phyloP scores from a whole-genome alignment of 2,113 vertebrate genomes.

The Etia nguti region DNA sequence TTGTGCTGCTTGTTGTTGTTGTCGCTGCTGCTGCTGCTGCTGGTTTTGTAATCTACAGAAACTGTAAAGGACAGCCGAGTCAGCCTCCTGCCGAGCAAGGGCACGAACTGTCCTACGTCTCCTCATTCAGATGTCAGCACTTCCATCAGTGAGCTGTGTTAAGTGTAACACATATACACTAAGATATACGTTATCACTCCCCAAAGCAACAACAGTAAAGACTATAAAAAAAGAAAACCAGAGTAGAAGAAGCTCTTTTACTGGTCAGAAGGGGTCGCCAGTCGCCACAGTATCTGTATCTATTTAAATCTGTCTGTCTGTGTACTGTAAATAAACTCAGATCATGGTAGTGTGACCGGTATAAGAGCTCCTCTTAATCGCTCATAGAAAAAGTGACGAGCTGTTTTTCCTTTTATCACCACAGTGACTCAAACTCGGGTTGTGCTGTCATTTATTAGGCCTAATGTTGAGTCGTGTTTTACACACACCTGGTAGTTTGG shows the following conservation, averaged over 20 bases:
- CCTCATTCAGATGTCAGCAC: neutral
- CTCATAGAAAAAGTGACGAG: neutral
- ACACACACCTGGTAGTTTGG: neutral
- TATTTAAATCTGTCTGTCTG: neutral
- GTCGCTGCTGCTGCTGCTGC: fast-evolving
- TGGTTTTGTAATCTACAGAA: neutral
- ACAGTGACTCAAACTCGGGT: neutral
- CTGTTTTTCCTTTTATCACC: neutral
- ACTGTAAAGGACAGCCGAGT: neutral
- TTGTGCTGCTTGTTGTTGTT: neutral
- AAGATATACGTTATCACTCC: neutral
- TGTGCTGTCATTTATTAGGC: neutral
- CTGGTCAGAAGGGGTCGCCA: neutral
- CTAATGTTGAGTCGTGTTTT: neutral
- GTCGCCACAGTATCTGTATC: neutral
- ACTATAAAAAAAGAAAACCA: neutral
- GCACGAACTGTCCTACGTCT: neutral
- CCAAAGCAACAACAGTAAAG: neutral
- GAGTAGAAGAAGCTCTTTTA: neutral
- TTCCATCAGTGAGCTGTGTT: neutral
- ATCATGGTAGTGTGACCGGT: neutral
- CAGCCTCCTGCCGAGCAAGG: neutral
- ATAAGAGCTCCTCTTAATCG: neutral
- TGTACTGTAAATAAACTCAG: neutral
- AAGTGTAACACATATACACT: neutral